phyloP scores from a whole-genome alignment of 2,797 vertebrate genomes.

The Hyperoplus immaculatus region DNA sequence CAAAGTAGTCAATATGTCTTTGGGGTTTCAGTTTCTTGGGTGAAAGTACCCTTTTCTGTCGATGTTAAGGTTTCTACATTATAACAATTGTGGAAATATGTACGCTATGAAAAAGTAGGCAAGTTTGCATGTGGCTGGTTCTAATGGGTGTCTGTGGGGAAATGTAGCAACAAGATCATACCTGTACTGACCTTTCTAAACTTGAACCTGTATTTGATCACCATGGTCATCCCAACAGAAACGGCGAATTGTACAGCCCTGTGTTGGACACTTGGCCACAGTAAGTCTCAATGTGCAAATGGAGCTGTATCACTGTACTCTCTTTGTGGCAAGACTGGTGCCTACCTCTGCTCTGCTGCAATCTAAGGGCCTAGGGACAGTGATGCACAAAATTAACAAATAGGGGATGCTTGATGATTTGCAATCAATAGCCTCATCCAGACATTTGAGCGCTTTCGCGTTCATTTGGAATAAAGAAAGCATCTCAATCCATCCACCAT shows the following conservation, averaged over 20 bases:
- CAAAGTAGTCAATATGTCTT: not conserved
- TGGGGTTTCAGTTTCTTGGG: not conserved
- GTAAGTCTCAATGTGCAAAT: slow-evolving; percentile 82
- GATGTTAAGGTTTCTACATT: not conserved
- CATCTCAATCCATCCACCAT: slow-evolving; percentile 26
- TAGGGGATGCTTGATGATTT: not conserved
- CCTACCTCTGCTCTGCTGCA: slow-evolving; percentile 73
- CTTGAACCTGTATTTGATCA: slow-evolving; percentile 73
- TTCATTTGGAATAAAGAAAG: not conserved
- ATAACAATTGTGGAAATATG: slow-evolving; percentile 69
- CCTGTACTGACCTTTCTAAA: slow-evolving; percentile 24
- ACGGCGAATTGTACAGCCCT: slow-evolving; percentile 88
- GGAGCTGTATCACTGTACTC: slow-evolving; percentile 72
- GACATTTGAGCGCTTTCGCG: not conserved
- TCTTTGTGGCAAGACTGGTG: slow-evolving; percentile 87
- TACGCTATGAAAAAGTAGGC: slow-evolving; percentile 68
- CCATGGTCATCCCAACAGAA: slow-evolving; percentile 88
- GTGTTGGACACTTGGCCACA: slow-evolving; percentile 86
- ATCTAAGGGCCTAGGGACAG: slow-evolving; percentile 72
- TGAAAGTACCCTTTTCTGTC: not conserved
- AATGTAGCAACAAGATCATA: not conserved
- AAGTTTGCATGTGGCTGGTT: slow-evolving; percentile 51
- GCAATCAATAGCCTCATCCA: not conserved
- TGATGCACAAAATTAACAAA: slow-evolving; percentile 14
- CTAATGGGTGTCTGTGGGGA: slow-evolving; percentile 35